Evolutionary conservation across 53 echinoderm and acorn worm genomes (phyloP), one percentile per base, ranked within the genome.

Genomic region (Holothuria leucospilota): DNA sequence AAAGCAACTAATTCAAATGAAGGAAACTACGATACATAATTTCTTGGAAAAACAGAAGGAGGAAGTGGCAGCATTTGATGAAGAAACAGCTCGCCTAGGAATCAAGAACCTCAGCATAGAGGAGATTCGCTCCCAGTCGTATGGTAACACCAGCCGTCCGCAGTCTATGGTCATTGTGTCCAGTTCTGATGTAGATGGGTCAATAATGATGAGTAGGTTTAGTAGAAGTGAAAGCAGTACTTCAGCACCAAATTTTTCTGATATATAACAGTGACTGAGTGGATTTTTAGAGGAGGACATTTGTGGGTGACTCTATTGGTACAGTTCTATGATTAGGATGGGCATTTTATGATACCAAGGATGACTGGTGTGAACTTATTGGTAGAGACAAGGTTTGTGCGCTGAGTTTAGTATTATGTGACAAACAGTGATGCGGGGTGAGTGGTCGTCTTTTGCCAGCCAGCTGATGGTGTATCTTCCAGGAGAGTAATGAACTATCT

Each of bases 221-320:
- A 87, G 86, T 63, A 91, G 93, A 21, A 91, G 94, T 25, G 91
- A 91, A n/a, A 86, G 90, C 93, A 90, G 90, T 93, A 91, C 96
- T 86, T 96, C 90, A 77, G 86, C 92, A 52, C 82, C 88, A 27
- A 89, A 83, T 81, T 92, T 89, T 86, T 56, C 86, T 15, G 65
- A 67, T 23, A 46, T 83, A 41, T 82, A 41, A 42, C 29, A 73
- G 13, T 73, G 39, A 30, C 30, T 13, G 67, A 67, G 18, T 30
- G 67, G 56, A 56, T 56, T 56, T 18, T 3, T 16, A 16, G 56
- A 56, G 56, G 56, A 56, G 15, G 56, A 56, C 56, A 56, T 56
- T 56, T 56, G 56, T 56, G 18, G 56, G 56, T 56, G 56, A 16
- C 56, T n/a, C n/a, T 56, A 16, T 56, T 56, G 56, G 8, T 56